Evolutionary conservation across 1,140 invertebrate genomes (phyloP).

Genomic region (Ladona fulva): DNA sequence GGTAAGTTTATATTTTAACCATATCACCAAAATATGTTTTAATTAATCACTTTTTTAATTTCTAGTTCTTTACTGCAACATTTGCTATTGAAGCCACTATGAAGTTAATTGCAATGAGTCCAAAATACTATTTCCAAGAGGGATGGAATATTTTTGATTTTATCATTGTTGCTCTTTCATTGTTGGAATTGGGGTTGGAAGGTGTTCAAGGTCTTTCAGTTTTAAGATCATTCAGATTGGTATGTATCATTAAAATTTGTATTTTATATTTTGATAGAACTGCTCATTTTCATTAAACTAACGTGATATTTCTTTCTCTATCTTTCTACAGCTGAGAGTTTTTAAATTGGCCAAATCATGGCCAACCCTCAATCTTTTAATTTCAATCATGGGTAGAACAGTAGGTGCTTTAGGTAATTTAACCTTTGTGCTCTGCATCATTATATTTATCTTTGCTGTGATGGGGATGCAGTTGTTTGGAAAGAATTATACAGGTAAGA

Average conservation of each 20-base stretch:
- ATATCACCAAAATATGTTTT: no score
- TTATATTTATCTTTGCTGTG: conserved; percentile 98
- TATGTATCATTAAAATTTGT: conserved; percentile 43
- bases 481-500: conserved; percentile 77
- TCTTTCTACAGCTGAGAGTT: conserved; percentile 77
- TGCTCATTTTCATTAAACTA: conserved; percentile 13
- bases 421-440: conserved; percentile 94
- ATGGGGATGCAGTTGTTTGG: conserved; percentile 98
- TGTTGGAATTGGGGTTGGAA: conserved; percentile 86
- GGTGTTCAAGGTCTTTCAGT: conserved; percentile 92
- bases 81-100: conserved; percentile 93
- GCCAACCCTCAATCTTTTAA: conserved; percentile 95
- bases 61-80: conserved; percentile 94
- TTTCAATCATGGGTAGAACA: conserved; percentile 96
- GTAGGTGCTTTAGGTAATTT: conserved; percentile 96
- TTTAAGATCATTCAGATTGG: conserved; percentile 94
- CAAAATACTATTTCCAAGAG: conserved; percentile 96
- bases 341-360: conserved; percentile 99
- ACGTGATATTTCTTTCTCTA: conserved; percentile 19
- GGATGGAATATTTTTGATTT: conserved; percentile 99
- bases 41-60: conserved; percentile 24
- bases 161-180: conserved; percentile 90
- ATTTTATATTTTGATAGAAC: not conserved
- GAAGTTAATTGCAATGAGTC: conserved; percentile 94
- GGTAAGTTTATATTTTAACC: no score